Conservation (phyloP, 2,113 vertebrate genomes). For the Nanorana parkeri region DNA sequence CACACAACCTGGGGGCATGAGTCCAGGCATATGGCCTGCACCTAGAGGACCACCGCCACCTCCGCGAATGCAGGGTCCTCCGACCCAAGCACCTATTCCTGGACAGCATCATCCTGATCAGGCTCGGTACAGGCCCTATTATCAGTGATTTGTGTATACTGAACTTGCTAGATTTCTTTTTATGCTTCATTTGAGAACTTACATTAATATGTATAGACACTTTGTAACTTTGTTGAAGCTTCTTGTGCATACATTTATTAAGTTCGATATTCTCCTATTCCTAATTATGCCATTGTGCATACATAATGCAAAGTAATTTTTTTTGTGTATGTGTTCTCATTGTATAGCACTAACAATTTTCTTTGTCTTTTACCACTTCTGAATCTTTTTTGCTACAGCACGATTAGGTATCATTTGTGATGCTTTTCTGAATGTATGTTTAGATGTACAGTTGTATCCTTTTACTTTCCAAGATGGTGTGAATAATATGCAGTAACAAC, state of each 20-base stretch:
- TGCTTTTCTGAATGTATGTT: conserved; percentile 40
- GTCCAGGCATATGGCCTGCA: conserved; percentile 95
- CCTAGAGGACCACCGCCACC: conserved; percentile 91
- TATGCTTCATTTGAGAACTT: conserved; percentile 9
- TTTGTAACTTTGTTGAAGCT: conserved; percentile 1
- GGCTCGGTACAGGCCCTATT: conserved; percentile 93
- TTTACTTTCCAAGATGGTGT: background rate
- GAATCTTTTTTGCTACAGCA: background rate
- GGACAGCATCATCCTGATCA: conserved; percentile 97
- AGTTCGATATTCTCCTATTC: background rate
- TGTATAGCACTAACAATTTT: conserved; percentile 27
- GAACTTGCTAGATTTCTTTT: conserved; percentile 64
- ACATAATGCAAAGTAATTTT: background rate
- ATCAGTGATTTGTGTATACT: conserved; percentile 80
- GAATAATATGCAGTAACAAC: conserved; percentile 8
- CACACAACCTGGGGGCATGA: conserved; percentile 93
- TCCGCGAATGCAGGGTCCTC: conserved; percentile 94
- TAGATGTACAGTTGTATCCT: conserved; percentile 38
- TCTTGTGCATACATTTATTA: conserved; percentile 13
- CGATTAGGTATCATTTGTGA: conserved; percentile 18
- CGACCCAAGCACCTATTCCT: conserved; percentile 90
- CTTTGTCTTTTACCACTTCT: background rate
- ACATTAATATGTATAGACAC: conserved; percentile 22
- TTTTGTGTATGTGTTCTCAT: background rate
- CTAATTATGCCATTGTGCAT: conserved; percentile 16